Percentiles rank a stretch among this genome's conserved stretches.
Evolutionary conservation across 2,888 invertebrate species (phyloP).

Genomic region (Hemistola chrysoprasaria): DNA sequence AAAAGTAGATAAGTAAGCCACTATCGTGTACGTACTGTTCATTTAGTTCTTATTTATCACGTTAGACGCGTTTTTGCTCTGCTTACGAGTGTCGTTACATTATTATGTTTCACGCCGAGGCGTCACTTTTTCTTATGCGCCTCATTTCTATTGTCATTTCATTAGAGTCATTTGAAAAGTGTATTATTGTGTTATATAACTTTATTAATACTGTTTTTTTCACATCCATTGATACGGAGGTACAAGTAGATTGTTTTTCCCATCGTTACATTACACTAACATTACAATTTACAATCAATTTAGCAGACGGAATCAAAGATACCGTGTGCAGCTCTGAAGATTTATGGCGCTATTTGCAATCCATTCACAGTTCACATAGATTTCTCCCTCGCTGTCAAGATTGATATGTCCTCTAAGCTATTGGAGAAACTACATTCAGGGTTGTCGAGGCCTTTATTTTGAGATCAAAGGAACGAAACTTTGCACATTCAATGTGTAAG

Average conservation of each 20-base stretch:
- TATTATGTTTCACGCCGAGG: slow-evolving; percentile 19
- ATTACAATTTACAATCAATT: too few species aligned
- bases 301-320: too few species aligned
- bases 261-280: too few species aligned
- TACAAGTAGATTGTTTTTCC: too few species aligned
- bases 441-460: slow-evolving; percentile 12
- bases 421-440: slow-evolving; percentile 1
- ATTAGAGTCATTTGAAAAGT: slow-evolving; percentile 19
- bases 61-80: slow-evolving; percentile 35
- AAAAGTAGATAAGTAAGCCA: slow-evolving; percentile 35
- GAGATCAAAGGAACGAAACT: slow-evolving; percentile 20
- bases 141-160: slow-evolving; percentile 24
- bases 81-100: slow-evolving; percentile 18
- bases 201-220: neutral
- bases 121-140: slow-evolving; percentile 18
- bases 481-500: slow-evolving; percentile 26
- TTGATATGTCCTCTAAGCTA: slow-evolving; percentile 4
- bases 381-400: neutral
- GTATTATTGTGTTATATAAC: slow-evolving; percentile 9
- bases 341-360: neutral
- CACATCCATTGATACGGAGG: slow-evolving; percentile 8
- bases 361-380: neutral
- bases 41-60: slow-evolving; percentile 45
- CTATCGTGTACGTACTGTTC: slow-evolving; percentile 49
- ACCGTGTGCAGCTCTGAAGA: too few species aligned